phyloP scores from a whole-genome alignment of 2,113 vertebrate species.

The Hydrolagus affinis region DNA sequence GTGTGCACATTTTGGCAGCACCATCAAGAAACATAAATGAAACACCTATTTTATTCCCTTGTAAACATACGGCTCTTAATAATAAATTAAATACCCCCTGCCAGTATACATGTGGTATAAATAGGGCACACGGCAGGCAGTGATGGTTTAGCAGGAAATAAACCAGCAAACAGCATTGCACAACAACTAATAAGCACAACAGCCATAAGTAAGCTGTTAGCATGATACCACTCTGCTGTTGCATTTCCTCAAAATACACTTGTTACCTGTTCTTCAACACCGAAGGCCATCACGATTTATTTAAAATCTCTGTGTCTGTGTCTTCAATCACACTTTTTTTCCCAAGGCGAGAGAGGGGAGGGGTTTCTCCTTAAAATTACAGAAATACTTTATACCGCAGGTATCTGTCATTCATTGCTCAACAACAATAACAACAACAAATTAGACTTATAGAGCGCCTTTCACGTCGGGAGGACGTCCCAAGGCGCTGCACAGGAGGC shows the following conservation, averaged over 20 bases:
- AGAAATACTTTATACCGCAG: neutral
- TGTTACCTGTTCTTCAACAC: neutral
- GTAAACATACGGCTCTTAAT: neutral
- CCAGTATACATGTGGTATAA: too few relatives aligned
- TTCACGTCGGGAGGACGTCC: too few relatives aligned
- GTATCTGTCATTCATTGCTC: neutral
- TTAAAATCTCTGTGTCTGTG: neutral
- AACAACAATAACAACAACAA: too few relatives aligned
- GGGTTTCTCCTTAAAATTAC: neutral
- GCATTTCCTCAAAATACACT: neutral
- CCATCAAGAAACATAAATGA: neutral
- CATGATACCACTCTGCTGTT: neutral
- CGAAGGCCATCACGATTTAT: neutral
- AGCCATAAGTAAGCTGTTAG: neutral
- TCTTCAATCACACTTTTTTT: neutral
- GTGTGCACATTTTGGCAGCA: neutral
- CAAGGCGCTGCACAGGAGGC: too few relatives aligned
- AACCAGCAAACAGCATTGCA: too few relatives aligned
- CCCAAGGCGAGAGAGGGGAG: too few relatives aligned
- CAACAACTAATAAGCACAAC: too few relatives aligned
- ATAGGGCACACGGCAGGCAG: too few relatives aligned
- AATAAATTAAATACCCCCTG: neutral
- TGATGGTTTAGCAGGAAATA: too few relatives aligned
- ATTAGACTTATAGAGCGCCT: too few relatives aligned
- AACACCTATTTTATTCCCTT: neutral